phyloP scores from a whole-genome alignment of 2,888 invertebrate genomes.

The Pollenia griseotomentosa region DNA sequence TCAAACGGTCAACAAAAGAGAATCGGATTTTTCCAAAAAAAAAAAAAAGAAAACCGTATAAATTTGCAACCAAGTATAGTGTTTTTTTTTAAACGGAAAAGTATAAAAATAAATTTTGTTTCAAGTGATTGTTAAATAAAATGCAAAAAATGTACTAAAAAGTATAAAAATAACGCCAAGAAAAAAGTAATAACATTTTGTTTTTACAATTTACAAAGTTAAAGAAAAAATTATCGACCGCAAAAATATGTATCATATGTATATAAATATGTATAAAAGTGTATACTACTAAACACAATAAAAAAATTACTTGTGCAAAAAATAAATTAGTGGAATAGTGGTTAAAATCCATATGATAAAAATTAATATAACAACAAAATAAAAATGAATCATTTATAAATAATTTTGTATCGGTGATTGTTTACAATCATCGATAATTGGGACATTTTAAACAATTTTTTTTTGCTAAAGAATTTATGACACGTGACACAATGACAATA shows the following conservation, averaged over 20 bases:
- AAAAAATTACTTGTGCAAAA: slow-evolving; percentile 57
- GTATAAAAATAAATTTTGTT: background rate
- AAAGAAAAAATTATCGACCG: slow-evolving; percentile 69
- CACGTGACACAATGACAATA: slow-evolving; percentile 56
- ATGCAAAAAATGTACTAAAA: slow-evolving; percentile 43
- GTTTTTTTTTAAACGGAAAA: background rate
- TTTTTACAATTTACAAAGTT: slow-evolving; percentile 36
- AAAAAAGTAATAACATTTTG: slow-evolving; percentile 52
- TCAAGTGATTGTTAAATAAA: slow-evolving; percentile 27
- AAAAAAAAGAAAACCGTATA: background rate
- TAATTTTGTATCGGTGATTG: slow-evolving; percentile 25
- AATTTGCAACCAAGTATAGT: slow-evolving; percentile 23
- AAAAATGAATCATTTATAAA: slow-evolving; percentile 56
- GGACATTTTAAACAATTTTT: slow-evolving; percentile 13
- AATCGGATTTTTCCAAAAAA: slow-evolving; percentile 27
- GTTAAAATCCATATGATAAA: slow-evolving; percentile 48
- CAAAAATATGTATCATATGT: slow-evolving; percentile 67
- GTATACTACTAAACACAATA: background rate
- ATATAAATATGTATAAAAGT: slow-evolving; percentile 23
- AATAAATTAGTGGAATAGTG: slow-evolving; percentile 43
- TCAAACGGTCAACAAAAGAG: slow-evolving; percentile 11
- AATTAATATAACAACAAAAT: slow-evolving; percentile 32
- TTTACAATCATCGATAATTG: slow-evolving; percentile 33
- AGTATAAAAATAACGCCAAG: slow-evolving; percentile 23
- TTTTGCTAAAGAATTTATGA: background rate